A percentile compares a stretch with the other conserved stretches of the same genome.
Conservation (phyloP, 2,113 vertebrate genomes). For the Ceyx margarethae region DNA sequence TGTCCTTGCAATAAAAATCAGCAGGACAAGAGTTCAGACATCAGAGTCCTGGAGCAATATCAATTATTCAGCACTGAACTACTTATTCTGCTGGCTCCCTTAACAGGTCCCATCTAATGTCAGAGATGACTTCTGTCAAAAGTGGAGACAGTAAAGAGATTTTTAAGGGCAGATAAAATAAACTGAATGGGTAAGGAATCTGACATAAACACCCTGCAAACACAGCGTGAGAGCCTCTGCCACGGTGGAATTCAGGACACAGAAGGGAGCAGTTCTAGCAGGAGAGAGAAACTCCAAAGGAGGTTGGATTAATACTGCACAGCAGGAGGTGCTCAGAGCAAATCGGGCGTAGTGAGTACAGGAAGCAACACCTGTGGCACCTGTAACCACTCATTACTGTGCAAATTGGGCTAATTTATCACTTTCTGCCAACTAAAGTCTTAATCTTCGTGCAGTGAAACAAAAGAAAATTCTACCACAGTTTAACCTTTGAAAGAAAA, state of each 20-base stretch:
- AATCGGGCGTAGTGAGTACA: not conserved
- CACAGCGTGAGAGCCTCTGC: not conserved
- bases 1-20: not conserved
- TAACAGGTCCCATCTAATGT: not conserved
- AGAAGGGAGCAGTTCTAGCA: not conserved
- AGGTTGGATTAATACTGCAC: not conserved
- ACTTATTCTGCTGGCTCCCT: not conserved
- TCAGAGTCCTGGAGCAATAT: not conserved
- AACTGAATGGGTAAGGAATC: not conserved
- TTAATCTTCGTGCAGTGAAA: not conserved
- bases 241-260: not conserved
- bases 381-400: not conserved
- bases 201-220: not conserved
- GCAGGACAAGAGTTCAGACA: not conserved
- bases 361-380: constrained; percentile 16
- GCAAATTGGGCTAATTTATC: not conserved
- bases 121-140: not conserved
- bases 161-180: not conserved
- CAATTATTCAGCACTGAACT: not conserved
- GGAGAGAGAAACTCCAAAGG: not conserved
- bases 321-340: not conserved
- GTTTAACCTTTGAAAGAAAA: not conserved
- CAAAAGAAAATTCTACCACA: not conserved
- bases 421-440: not conserved
- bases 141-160: not conserved